phyloP scores from a whole-genome alignment of 2,113 vertebrate genomes.

The Procavia capensis region DNA sequence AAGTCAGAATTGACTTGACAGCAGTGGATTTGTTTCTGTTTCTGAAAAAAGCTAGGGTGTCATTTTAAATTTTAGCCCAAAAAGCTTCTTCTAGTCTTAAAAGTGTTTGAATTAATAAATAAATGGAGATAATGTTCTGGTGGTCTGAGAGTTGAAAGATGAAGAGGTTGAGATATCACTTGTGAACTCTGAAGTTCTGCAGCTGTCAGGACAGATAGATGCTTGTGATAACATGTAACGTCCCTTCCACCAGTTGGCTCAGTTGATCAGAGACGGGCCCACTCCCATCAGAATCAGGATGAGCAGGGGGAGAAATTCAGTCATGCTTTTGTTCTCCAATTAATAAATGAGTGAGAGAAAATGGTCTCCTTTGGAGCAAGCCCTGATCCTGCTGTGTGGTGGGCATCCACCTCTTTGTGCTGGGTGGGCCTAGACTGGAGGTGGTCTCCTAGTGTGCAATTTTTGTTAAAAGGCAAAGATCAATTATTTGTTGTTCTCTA shows the following conservation, averaged over 20 bases:
- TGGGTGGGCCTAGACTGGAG: background rate
- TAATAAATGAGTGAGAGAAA: background rate
- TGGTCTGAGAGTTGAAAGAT: background rate
- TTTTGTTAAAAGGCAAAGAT: background rate
- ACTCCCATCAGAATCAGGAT: background rate
- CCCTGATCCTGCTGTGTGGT: background rate
- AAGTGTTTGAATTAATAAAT: background rate
- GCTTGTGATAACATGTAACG: background rate
- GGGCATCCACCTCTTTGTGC: background rate
- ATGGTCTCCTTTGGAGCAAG: background rate
- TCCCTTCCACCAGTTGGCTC: background rate
- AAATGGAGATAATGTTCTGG: accelerated
- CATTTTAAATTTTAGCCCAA: slow-evolving; percentile 9
- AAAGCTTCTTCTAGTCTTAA: background rate
- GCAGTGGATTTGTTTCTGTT: no score
- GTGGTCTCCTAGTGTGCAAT: background rate
- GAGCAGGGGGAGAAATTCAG: background rate
- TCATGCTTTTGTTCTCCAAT: background rate
- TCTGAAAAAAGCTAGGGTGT: background rate
- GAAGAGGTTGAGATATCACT: background rate
- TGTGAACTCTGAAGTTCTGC: background rate
- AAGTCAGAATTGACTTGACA: no score
- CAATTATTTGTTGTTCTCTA: background rate
- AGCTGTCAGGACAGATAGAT: background rate
- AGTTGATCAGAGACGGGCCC: background rate